A percentile compares a stretch with the other conserved stretches of the same genome.
Conservation (phyloP, 2,888 invertebrate species). For the Zootermopsis nevadensis region DNA sequence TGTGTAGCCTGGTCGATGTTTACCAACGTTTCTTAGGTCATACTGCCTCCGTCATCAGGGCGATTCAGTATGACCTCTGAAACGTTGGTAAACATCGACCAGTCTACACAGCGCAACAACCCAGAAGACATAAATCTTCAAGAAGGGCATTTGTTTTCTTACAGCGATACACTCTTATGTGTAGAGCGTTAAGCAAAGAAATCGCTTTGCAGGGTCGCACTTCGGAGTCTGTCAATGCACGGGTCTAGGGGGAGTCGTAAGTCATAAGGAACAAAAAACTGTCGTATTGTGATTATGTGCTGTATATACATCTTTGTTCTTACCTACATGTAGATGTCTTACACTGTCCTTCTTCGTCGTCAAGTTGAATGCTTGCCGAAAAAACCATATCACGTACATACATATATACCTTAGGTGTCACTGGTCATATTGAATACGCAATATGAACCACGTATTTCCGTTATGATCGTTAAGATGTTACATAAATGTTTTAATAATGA, state of each 20-base stretch:
- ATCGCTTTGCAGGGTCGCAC: no score
- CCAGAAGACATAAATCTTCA: no score
- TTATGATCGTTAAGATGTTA: constrained; percentile 32
- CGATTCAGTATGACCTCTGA: no score
- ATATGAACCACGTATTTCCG: constrained; percentile 38
- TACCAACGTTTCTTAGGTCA: no score
- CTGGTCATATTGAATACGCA: constrained; percentile 32
- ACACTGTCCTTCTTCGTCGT: constrained; percentile 35
- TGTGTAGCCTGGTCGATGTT: no score
- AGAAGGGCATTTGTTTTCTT: no score
- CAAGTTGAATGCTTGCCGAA: constrained; percentile 10
- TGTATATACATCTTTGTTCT: constrained; percentile 23
- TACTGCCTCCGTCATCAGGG: no score
- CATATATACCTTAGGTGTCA: constrained; percentile 1
- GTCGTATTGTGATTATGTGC: constrained; percentile 44
- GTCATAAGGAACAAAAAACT: constrained; percentile 8
- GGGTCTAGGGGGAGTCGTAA: constrained; percentile 22
- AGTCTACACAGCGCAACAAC: no score
- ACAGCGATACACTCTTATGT: no score
- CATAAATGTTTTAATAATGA: constrained; percentile 30
- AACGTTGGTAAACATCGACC: no score
- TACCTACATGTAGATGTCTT: constrained; percentile 24
- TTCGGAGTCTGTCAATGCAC: background rate
- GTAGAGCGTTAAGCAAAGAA: no score
- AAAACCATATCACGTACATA: background rate